phyloP scores from a whole-genome alignment of 2,888 invertebrate species.

The Lucinisca nassula region DNA sequence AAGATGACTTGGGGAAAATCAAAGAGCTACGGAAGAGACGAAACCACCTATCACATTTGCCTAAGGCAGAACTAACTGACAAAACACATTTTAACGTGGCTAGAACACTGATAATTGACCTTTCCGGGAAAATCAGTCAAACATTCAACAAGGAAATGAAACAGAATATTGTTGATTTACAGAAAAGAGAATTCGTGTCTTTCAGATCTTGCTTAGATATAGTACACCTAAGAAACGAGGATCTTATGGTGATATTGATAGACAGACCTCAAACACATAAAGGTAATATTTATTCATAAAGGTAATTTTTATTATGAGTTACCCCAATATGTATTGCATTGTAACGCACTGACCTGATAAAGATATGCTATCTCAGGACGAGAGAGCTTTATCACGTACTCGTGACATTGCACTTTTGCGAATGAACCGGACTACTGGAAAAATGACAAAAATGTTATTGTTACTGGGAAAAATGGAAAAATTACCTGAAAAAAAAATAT shows the following conservation, averaged over 20 bases:
- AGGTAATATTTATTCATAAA: background rate
- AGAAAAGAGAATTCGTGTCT: background rate
- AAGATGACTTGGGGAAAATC: background rate
- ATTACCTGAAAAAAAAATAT: no score
- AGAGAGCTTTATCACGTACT: no score
- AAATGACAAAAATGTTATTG: no score
- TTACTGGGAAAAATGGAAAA: no score
- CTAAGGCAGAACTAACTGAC: slow-evolving; percentile 7
- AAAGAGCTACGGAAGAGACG: background rate
- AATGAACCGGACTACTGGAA: no score
- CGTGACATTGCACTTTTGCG: no score
- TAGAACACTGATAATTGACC: background rate
- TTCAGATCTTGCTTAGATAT: background rate
- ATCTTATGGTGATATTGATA: background rate
- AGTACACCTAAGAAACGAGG: background rate
- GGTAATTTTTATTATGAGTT: background rate
- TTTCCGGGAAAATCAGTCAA: background rate
- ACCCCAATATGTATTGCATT: background rate
- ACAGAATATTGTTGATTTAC: background rate
- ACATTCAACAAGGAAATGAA: background rate
- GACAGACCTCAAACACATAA: background rate
- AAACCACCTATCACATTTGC: slow-evolving; percentile 15
- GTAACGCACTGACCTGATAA: no score
- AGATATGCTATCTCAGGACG: no score
- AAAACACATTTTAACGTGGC: slow-evolving; percentile 2